A percentile compares a stretch with the other conserved stretches of the same genome.
Evolutionary conservation across 2,113 vertebrate genomes (phyloP).

Genomic region (Platycercus adscitus): DNA sequence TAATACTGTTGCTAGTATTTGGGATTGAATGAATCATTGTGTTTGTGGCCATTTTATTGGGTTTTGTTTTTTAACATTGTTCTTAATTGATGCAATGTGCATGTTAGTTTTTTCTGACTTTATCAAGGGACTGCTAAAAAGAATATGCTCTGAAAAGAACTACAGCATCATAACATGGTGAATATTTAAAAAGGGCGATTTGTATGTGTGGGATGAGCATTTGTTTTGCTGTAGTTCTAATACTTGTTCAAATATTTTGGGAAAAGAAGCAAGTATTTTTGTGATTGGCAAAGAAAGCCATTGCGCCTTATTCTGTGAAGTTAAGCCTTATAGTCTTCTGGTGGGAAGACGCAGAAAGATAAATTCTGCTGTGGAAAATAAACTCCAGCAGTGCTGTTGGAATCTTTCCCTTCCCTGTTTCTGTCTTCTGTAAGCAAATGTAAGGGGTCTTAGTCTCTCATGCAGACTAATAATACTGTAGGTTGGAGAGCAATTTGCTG

Average conservation of each 20-base stretch:
- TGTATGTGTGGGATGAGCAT: neutral
- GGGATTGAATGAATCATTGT: neutral
- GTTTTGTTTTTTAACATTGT: neutral
- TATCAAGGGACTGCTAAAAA: neutral
- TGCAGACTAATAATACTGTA: neutral
- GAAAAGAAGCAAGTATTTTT: neutral
- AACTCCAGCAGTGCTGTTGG: neutral
- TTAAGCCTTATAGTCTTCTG: neutral
- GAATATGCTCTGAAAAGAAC: neutral
- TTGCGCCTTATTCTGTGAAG: neutral
- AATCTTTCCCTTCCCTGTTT: neutral
- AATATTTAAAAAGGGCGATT: neutral
- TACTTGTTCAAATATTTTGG: neutral
- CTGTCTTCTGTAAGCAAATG: neutral
- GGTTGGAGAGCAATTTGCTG: constrained; percentile 2
- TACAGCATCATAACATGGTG: neutral
- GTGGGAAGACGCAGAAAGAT: neutral
- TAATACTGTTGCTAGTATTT: neutral
- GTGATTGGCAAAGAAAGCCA: neutral
- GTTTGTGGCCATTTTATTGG: neutral
- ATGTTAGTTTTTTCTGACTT: neutral
- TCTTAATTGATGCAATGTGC: neutral
- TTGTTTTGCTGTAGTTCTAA: neutral
- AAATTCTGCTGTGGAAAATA: neutral
- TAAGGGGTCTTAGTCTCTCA: neutral